Percentiles rank a stretch among this genome's conserved stretches.
Evolutionary conservation across 2,888 invertebrate species (phyloP).

Genomic region (Lasioglossum villosulum): DNA sequence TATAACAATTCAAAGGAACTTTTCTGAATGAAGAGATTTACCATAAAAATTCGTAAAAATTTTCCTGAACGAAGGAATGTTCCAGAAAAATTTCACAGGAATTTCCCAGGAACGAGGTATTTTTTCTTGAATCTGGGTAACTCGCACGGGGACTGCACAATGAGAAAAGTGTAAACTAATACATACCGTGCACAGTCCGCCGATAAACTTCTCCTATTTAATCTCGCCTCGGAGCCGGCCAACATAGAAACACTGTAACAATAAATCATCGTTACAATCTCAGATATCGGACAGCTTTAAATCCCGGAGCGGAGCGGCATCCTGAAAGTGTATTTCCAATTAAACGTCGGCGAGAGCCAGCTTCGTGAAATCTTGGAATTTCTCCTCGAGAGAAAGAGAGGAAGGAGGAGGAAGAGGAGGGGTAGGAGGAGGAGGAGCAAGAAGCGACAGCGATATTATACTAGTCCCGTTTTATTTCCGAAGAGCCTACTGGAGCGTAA

Average conservation of each 20-base stretch:
- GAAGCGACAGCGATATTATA: slow-evolving; percentile 44
- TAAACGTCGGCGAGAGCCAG: slow-evolving; percentile 24
- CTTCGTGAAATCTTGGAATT: slow-evolving; percentile 31
- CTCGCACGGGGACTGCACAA: background rate
- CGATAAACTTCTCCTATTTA: background rate
- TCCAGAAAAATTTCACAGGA: background rate
- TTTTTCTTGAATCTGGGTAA: background rate
- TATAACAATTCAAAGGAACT: too few relatives aligned
- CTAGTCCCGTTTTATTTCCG: slow-evolving; percentile 60
- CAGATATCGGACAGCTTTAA: background rate
- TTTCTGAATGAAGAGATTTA: too few relatives aligned
- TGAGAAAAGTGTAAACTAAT: background rate
- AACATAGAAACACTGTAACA: background rate
- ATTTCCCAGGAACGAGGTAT: background rate
- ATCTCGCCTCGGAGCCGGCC: background rate
- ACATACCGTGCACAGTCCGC: background rate
- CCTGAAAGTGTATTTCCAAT: slow-evolving; percentile 33
- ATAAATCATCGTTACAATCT: slow-evolving; percentile 12
- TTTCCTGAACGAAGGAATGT: background rate
- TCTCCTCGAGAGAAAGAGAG: slow-evolving; percentile 7
- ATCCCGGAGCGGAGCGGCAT: slow-evolving; percentile 6
- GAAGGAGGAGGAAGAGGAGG: background rate
- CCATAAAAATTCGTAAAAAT: background rate
- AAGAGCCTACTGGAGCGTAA: slow-evolving; percentile 64
- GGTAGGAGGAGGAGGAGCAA: slow-evolving; percentile 3